Conservation (phyloP, 2,888 invertebrate species). For the Ennomos fuscantarius region DNA sequence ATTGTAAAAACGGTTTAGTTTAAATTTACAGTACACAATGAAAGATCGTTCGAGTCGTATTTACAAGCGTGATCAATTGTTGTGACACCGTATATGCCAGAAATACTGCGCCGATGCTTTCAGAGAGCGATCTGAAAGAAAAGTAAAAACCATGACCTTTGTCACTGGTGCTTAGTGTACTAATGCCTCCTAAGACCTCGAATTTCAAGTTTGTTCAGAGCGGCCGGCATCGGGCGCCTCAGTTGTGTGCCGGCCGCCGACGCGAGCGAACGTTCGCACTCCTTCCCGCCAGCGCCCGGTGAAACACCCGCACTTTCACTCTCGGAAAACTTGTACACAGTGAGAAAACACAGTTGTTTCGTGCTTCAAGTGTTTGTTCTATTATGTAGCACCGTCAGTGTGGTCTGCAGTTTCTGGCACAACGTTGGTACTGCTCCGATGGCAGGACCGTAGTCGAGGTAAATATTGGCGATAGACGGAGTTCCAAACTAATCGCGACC, state of each 20-base stretch:
- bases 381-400: conserved; percentile 55
- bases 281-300: conserved; percentile 32
- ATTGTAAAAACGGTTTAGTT: neutral
- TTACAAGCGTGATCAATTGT: too few species aligned
- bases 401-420: conserved; percentile 47
- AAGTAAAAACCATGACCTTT: conserved; percentile 71
- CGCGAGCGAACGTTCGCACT: conserved; percentile 59
- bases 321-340: conserved; percentile 56
- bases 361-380: conserved; percentile 42
- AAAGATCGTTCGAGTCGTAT: neutral
- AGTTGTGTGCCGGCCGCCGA: conserved; percentile 71
- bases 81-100: neutral
- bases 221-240: conserved; percentile 52
- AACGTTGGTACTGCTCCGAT: conserved; percentile 57
- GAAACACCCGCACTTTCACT: conserved; percentile 43
- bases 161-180: conserved; percentile 62
- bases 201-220: conserved; percentile 61
- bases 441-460: conserved; percentile 66
- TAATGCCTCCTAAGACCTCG: conserved; percentile 71
- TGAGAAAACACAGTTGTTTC: conserved; percentile 46
- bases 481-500: conserved; percentile 42
- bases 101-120: conserved; percentile 8
- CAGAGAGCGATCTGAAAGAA: conserved; percentile 17
- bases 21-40: conserved; percentile 2
- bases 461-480: conserved; percentile 68